phyloP scores from a whole-genome alignment of 2,113 vertebrate species.

The Barnardius zonarius region DNA sequence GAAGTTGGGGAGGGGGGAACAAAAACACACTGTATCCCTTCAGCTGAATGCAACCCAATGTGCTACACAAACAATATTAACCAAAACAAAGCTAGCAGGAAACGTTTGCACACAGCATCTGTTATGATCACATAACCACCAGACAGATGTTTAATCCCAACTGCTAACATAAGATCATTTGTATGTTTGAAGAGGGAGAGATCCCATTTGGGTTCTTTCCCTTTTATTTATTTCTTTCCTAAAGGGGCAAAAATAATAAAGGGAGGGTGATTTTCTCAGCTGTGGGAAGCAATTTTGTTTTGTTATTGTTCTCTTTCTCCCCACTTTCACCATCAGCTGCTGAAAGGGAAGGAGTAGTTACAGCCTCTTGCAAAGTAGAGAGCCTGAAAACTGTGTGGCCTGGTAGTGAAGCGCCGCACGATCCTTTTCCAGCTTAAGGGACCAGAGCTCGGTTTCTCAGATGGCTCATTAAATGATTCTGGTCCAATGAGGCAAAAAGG shows the following conservation, averaged over 20 bases:
- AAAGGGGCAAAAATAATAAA: constrained; percentile 65
- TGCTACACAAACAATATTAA: constrained; percentile 86
- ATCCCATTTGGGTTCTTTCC: constrained; percentile 84
- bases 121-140: constrained; percentile 88
- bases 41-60: constrained; percentile 83
- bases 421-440: constrained; percentile 67
- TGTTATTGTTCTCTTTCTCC: constrained; percentile 60
- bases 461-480: constrained; percentile 71
- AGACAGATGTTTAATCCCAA: constrained; percentile 97
- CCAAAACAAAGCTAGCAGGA: constrained; percentile 85
- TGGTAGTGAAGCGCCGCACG: background rate
- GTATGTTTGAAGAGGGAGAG: constrained; percentile 87
- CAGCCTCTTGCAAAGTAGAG: constrained; percentile 35
- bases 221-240: constrained; percentile 80
- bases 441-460: constrained; percentile 61
- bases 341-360: constrained; percentile 37
- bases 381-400: constrained; percentile 73
- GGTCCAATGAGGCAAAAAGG: constrained; percentile 73
- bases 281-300: constrained; percentile 56
- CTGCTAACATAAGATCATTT: constrained; percentile 93
- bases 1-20: constrained; percentile 52
- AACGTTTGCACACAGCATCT: constrained; percentile 85
- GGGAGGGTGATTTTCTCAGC: constrained; percentile 72
- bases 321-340: constrained; percentile 69
- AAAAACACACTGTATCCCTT: constrained; percentile 72